A percentile compares a stretch with the other conserved stretches of the same genome.
Conservation (phyloP, 1,140 invertebrate species). For the Trichoplusia ni region DNA sequence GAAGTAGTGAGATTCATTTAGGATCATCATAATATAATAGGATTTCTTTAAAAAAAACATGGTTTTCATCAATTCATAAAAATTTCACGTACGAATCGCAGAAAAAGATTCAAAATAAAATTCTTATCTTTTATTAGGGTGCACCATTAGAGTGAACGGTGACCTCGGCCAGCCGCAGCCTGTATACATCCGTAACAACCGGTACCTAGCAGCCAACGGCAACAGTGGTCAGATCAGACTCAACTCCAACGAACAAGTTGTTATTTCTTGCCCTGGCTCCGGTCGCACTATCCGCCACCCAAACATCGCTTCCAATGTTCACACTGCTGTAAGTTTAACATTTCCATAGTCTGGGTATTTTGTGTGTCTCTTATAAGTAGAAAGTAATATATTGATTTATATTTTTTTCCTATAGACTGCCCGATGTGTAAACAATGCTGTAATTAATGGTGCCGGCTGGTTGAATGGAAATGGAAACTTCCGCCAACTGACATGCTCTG, state of each 20-base stretch:
- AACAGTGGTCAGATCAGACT: constrained; percentile 57
- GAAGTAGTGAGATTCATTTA: too few relatives aligned
- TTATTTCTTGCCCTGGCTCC: constrained; percentile 58
- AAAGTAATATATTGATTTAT: neutral
- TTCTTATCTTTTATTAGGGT: constrained; percentile 42
- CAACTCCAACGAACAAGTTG: constrained; percentile 52
- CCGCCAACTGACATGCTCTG: constrained; percentile 54
- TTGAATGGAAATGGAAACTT: constrained; percentile 60
- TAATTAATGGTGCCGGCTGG: constrained; percentile 63
- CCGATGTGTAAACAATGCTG: constrained; percentile 53
- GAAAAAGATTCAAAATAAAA: neutral
- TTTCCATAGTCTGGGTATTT: neutral
- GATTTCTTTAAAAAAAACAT: too few relatives aligned
- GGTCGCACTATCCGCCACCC: constrained; percentile 55
- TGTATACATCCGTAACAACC: constrained; percentile 55
- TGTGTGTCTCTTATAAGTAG: neutral
- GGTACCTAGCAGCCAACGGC: constrained; percentile 48
- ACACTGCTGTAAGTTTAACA: constrained; percentile 53
- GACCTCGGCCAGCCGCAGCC: constrained; percentile 70
- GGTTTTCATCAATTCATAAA: too few relatives aligned
- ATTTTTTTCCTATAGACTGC: constrained; percentile 19
- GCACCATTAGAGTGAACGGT: constrained; percentile 63
- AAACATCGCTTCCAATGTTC: constrained; percentile 41
- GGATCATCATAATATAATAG: too few relatives aligned
- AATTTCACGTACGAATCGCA: too few relatives aligned